Evolutionary conservation across 2,888 invertebrate genomes (phyloP), one percentile per base, ranked within the genome.

Genomic region (Margaritifera margaritifera): DNA sequence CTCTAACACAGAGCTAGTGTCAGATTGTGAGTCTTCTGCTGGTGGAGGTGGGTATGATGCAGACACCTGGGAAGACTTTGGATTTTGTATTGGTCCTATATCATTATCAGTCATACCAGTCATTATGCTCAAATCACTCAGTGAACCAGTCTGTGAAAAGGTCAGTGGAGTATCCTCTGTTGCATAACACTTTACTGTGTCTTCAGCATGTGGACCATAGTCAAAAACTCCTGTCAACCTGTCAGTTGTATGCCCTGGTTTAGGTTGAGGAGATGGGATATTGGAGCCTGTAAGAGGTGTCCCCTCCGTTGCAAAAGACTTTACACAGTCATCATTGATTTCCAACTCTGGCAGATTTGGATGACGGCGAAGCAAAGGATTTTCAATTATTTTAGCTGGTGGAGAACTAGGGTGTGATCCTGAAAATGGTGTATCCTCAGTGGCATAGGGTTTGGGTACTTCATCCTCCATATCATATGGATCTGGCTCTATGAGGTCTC

Each of bases 261-360:
- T 42, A 42, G 59, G 18, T 58, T 68, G 70, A 15, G 96, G 96
- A 0, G 96, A 96, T 0, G 96, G 95, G 11, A 94, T 95, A 0
- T 96, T 96, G 89, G 96, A 95, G 62, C 75, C 86, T 80, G 94
- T 94, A 1, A 95, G 94, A 0, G 97, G 96, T 0, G 96, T 96
- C 52, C 95, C 97, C 90, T 97, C 97, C 0, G 96, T 97, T 84
- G 94, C 95, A 89, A 96, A 97, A 65, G 96, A 96, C 89, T 95
- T 95, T 5, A 96, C 93, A 0, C 95, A 94, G 85, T 97, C 97
- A 75, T 94, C 94, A 55, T 71, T 75, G 8, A 68, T 55, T 6
- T 77, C 79, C 18, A 62, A 52, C 20, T 72, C 68, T n/a, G 59
- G 62, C 20, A 24, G 65, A 22, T 24, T 54, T 6, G n/a, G 64